A percentile compares a stretch with the other conserved stretches of the same genome.
Conservation (phyloP, 2,113 vertebrate species). For the Colossoma macropomum region DNA sequence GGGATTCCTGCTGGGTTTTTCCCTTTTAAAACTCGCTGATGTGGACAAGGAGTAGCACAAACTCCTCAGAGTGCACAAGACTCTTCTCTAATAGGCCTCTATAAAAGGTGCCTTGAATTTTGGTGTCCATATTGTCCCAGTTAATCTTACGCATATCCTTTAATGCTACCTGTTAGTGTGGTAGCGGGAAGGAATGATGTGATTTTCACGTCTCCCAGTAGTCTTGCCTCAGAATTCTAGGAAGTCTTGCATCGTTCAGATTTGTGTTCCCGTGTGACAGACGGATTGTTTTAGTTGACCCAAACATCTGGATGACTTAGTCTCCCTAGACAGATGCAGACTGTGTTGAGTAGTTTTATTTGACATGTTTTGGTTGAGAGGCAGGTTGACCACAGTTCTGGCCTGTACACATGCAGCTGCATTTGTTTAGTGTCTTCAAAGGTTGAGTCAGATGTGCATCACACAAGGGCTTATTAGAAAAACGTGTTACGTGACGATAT, state of each 20-base stretch:
- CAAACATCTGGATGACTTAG: conserved; percentile 47
- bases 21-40: conserved; percentile 23
- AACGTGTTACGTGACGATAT: not conserved
- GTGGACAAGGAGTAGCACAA: conserved; percentile 2
- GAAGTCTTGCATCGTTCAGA: not conserved
- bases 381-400: conserved; percentile 35
- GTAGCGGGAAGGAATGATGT: not conserved
- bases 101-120: conserved; percentile 53
- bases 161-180: not conserved
- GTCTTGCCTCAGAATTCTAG: conserved; percentile 1
- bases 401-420: conserved; percentile 42
- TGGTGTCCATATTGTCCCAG: conserved; percentile 64
- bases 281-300: conserved; percentile 44
- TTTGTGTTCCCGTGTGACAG: conserved; percentile 28
- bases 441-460: not conserved
- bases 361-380: conserved; percentile 20
- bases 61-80: not conserved
- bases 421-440: conserved; percentile 26
- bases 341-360: conserved; percentile 36
- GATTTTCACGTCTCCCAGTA: not conserved
- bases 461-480: not conserved
- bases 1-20: conserved; percentile 46
- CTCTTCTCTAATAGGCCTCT: conserved; percentile 24
- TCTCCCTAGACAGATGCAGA: conserved; percentile 7
- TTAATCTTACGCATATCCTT: conserved; percentile 49